Base-by-base conservation (phyloP, 2,113 vertebrate genomes). In the Myodes glareolus region DNA sequence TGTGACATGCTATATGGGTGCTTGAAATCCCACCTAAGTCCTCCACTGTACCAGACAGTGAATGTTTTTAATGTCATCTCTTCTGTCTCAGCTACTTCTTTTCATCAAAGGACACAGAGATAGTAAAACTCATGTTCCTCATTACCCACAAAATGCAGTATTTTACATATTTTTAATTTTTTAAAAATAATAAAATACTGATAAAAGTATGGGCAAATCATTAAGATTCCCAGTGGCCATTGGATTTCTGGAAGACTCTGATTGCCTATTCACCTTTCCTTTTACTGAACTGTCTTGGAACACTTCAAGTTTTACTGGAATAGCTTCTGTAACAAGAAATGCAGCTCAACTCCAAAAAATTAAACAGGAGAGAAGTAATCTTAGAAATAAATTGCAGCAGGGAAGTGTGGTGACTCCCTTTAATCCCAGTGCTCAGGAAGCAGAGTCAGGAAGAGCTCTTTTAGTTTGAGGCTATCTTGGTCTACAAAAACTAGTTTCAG, bases 281-380 rank as follows among this genome's bases (percentile, higher is more conserved):
- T 47, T 29, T 7, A 19, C 10, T 14, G 27, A 63, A 80, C 13
- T 21, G 12, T n/a, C 0, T 72, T 95, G 85, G 87, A 95, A 96
- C 42, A 42, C 82, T 70, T 95, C 58, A 84, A 76, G 5, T 45
- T 76, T 14, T n/a, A 94, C 8, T 67, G 63, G 52, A 16, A 31
- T 39, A 86, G 39, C 33, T 86, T 90, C 70, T 91, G 65, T 25
- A 94, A 92, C 39, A 88, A 31, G 55, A 39, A 87, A 50, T 31
- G 0, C 70, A 91, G 61, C 88, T 91, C 65, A 65, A 65, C 11
- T 91, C 94, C 92, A 94, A 73, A 58, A 73, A 68, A 85, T 88
- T 92, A 77, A 96, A 85, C 75, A 92, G 50, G 4, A 94, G 75
- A 94, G 27, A 73, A 76, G 86, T 94, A 94, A 82, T 94, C 65